phyloP scores from a whole-genome alignment of 2,797 vertebrate genomes.

The Pangasius krempfi region DNA sequence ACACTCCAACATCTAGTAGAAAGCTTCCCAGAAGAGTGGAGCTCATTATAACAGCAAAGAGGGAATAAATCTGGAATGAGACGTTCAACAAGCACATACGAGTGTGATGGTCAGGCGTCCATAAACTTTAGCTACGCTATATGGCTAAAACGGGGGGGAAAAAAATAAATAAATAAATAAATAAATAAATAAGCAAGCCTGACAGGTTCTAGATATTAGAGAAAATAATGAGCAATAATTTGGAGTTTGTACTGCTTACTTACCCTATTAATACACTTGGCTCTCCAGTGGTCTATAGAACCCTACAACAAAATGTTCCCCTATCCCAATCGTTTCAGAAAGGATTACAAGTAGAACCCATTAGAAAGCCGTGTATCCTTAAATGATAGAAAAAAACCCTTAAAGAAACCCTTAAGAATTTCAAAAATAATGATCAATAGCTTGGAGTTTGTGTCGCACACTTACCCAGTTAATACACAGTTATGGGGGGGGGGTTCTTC shows the following conservation, averaged over 20 bases:
- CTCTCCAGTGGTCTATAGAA: background rate
- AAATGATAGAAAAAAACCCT: background rate
- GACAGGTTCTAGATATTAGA: background rate
- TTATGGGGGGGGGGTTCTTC: too few species aligned
- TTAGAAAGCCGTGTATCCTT: background rate
- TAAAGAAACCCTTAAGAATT: background rate
- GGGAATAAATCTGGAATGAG: background rate
- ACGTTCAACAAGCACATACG: background rate
- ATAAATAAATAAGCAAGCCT: too few species aligned
- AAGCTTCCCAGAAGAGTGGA: too few species aligned
- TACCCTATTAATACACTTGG: too few species aligned
- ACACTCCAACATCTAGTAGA: too few species aligned
- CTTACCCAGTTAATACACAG: background rate
- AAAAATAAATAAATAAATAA: too few species aligned
- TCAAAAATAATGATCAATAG: background rate
- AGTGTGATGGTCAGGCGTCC: background rate
- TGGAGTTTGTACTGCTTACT: too few species aligned
- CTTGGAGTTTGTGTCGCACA: background rate
- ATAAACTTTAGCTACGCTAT: background rate
- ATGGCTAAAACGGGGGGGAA: too few species aligned
- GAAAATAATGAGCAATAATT: background rate
- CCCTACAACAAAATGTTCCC: background rate
- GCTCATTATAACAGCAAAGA: background rate
- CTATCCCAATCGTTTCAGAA: background rate
- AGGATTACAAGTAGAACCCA: background rate